Base-by-base conservation (phyloP, 1,140 invertebrate species). In the Drosophila nasuta region DNA sequence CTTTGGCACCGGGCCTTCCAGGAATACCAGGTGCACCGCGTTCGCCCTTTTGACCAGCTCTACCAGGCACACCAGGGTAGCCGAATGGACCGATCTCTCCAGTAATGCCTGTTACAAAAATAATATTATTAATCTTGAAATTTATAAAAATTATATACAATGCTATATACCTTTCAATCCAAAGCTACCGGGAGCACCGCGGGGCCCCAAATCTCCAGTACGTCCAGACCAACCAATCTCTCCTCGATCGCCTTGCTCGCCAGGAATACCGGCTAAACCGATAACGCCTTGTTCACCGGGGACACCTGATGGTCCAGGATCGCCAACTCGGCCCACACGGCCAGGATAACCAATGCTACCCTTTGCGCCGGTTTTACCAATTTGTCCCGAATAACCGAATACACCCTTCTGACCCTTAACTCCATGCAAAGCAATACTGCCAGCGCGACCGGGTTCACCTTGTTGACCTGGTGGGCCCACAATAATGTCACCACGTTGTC, bases 371-470 rank as follows among this genome's bases (percentile, higher is more conserved):
- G 78, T 79, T 28, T 65, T 75, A 3, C 92, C 92, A 35, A 59
- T 30, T 15, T 66, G 63, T 17, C 81, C 82, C 1, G 25, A 59
- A 4, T n/a, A 17, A 0, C 92, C 92, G 78, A 80, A 76, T 1
- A 93, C 91, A 54, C 96, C 96, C 48, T 78, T 81, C 74, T 94
- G 92, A 45, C 96, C 96, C 90, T 94, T 94, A 1, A 72, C 10
- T 5, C 96, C 96, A n/a, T 85, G 69, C 15, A 77, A 92, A 5
- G 96, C 96, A 13, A 74, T 73, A 15, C 77, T 77, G 57, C 96
- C 95, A 56, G 94, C 90, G 7, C 88, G 70, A 15, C 95, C 95
- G 1, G 93, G 92, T 30, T 91, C 87, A 49, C 95, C 95, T 11
- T 78, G 69, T 2, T 73, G 28, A n/a, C 95, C 96, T 2, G 74